phyloP scores from a whole-genome alignment of 2,888 invertebrate genomes.

The Pyrgus malvae region DNA sequence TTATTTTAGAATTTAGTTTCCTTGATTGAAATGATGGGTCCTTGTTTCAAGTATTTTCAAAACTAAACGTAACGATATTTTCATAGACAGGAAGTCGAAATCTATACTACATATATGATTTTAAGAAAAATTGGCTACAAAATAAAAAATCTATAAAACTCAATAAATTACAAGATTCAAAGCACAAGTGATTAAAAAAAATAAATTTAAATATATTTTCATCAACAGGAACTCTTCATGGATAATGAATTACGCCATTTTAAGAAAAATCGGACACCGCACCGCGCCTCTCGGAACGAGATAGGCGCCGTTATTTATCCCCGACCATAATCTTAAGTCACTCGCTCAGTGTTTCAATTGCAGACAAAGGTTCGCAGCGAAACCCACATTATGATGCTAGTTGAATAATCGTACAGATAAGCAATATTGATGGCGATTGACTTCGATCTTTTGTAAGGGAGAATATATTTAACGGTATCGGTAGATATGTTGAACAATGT shows the following conservation, averaged over 20 bases:
- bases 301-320: conserved; percentile 77
- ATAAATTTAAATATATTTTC: conserved; percentile 2
- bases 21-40: too few relatives aligned
- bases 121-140: too few relatives aligned
- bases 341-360: conserved; percentile 80
- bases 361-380: conserved; percentile 74
- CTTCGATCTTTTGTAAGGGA: too few relatives aligned
- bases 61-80: too few relatives aligned
- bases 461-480: too few relatives aligned
- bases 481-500: too few relatives aligned
- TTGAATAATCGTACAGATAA: conserved; percentile 80
- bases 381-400: conserved; percentile 77
- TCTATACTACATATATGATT: too few relatives aligned
- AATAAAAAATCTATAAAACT: too few relatives aligned
- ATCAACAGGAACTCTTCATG: background rate
- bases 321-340: conserved; percentile 80
- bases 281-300: conserved; percentile 68
- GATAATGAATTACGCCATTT: conserved; percentile 63
- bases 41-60: too few relatives aligned
- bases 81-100: too few relatives aligned
- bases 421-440: conserved; percentile 63
- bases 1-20: too few relatives aligned
- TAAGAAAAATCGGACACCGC: conserved; percentile 65
- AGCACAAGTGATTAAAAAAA: background rate
- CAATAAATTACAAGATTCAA: too few relatives aligned